Evolutionary conservation across 1,140 invertebrate genomes (phyloP).

Genomic region (Zaprionus capensis): DNA sequence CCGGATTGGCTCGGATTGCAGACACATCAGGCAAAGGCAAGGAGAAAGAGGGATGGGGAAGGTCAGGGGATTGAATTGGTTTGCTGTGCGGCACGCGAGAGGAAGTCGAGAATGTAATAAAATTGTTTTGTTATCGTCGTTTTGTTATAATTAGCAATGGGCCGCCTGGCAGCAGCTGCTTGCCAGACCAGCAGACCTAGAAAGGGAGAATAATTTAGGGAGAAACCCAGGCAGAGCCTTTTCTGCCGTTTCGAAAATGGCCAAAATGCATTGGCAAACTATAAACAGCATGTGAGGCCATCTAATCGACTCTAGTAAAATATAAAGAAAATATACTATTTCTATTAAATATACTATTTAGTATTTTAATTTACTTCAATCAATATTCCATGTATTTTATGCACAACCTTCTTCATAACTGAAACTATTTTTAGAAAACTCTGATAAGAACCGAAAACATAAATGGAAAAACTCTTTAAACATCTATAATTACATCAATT

Average conservation of each 20-base stretch:
- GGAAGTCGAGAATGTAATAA: constrained; percentile 59
- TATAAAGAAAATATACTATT: no score
- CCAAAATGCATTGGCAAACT: constrained; percentile 32
- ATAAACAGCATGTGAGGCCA: not conserved
- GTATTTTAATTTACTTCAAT: not conserved
- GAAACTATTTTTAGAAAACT: no score
- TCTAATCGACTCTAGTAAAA: not conserved
- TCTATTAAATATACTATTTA: no score
- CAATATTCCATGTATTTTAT: no score
- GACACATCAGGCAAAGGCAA: no score
- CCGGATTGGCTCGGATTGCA: constrained; percentile 7
- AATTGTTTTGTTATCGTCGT: constrained; percentile 54
- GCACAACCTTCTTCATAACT: no score
- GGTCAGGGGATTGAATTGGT: not conserved
- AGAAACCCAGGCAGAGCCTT: not conserved
- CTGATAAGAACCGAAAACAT: no score
- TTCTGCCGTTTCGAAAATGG: constrained; percentile 10
- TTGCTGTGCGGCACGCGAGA: constrained; percentile 48
- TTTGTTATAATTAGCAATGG: constrained; percentile 69
- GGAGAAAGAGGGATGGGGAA: not conserved
- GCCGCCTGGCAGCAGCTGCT: constrained; percentile 61
- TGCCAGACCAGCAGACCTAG: not conserved
- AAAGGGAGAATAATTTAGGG: not conserved
- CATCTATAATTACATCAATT: no score
- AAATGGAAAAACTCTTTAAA: no score